Conservation (phyloP, 2,797 vertebrate species). For the Apogon hyalosoma region DNA sequence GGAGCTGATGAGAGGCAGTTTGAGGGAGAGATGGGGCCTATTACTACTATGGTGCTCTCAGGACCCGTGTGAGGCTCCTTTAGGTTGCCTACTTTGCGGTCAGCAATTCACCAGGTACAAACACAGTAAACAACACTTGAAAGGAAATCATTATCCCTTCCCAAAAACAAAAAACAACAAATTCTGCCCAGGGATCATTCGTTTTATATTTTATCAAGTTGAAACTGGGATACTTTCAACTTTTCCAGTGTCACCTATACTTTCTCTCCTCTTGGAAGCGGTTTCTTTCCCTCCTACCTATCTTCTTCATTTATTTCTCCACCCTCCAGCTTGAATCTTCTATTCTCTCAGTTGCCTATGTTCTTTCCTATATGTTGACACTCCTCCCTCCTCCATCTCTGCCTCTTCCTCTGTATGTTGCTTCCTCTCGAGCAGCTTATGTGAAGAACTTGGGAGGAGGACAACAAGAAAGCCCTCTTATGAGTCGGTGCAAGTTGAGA, state of each 20-base stretch:
- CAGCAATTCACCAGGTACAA: slow-evolving; percentile 64
- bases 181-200: slow-evolving; percentile 38
- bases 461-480: slow-evolving; percentile 65
- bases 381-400: slow-evolving; percentile 45
- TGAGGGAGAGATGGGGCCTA: slow-evolving; percentile 67
- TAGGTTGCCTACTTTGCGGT: slow-evolving; percentile 54
- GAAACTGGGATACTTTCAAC: slow-evolving; percentile 27
- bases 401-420: slow-evolving; percentile 40
- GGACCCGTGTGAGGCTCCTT: slow-evolving; percentile 54
- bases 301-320: slow-evolving; percentile 34
- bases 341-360: slow-evolving; percentile 59
- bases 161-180: slow-evolving; percentile 9
- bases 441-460: slow-evolving; percentile 67
- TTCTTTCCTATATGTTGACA: slow-evolving; percentile 61
- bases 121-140: slow-evolving; percentile 58
- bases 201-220: slow-evolving; percentile 24
- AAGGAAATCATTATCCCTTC: slow-evolving; percentile 51
- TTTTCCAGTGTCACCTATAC: slow-evolving; percentile 23
- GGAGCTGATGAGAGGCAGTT: slow-evolving; percentile 75
- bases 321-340: slow-evolving; percentile 58
- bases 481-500: slow-evolving; percentile 59
- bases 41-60: slow-evolving; percentile 67
- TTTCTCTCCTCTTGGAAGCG: slow-evolving; percentile 10
- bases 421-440: slow-evolving; percentile 59
- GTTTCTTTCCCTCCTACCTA: slow-evolving; percentile 39